Conservation (phyloP, 2,113 vertebrate genomes). For the Arizona elegans region DNA sequence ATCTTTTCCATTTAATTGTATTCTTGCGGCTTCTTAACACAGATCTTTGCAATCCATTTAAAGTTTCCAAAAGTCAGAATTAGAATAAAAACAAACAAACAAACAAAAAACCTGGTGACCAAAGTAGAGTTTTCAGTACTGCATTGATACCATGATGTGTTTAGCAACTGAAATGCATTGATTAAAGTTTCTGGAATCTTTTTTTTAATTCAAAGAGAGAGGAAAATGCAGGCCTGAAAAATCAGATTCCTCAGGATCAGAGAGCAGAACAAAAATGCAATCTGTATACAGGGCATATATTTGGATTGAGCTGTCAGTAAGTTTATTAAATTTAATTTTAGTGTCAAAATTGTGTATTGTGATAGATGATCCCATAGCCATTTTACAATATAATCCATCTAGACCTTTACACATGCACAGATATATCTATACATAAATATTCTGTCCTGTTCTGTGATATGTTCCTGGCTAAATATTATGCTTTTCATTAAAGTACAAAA, state of each 20-base stretch:
- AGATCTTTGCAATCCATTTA: not conserved
- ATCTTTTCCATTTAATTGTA: not conserved
- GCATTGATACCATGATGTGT: not conserved
- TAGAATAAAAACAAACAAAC: not conserved
- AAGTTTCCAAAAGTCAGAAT: not conserved
- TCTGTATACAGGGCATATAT: not conserved
- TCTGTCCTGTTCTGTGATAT: not conserved
- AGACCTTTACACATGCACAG: not conserved
- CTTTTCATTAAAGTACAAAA: not conserved
- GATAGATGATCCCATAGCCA: not conserved
- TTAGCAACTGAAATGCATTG: not conserved
- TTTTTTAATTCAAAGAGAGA: not conserved
- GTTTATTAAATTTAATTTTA: not conserved
- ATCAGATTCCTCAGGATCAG: not conserved
- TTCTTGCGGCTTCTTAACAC: not conserved
- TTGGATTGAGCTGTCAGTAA: not conserved
- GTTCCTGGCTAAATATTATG: not conserved
- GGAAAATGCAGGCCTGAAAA: not conserved
- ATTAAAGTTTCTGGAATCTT: not conserved
- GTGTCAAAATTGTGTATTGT: not conserved
- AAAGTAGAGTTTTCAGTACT: not conserved
- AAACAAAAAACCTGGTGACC: not conserved
- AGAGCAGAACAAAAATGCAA: not conserved
- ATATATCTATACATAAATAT: not conserved
- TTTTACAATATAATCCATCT: not conserved